Base-by-base conservation (phyloP, 2,797 vertebrate genomes). In the Antennarius maculatus region DNA sequence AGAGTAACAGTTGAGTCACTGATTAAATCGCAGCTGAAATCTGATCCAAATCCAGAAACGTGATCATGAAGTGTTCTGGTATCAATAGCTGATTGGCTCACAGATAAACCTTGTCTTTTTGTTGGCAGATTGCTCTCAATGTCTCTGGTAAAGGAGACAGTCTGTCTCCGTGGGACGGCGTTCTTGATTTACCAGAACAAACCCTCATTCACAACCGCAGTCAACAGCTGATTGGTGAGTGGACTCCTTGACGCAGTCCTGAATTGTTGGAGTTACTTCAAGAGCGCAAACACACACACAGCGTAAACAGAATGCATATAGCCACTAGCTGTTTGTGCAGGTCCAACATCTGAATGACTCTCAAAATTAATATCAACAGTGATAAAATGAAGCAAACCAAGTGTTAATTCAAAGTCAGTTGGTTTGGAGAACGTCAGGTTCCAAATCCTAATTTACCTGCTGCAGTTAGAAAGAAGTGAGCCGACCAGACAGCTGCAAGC, bases 111-210 rank as follows among this genome's bases (percentile, higher is more conserved):
- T 29, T 63, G 7, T 79, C 23, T 10, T 68, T 11, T 0, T 86
- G 28, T 47, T 66, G 48, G 60, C 91, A 99, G 97, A 98, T 98
- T 77, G 95, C 97, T 72, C 91, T 99, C 54, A 99, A 98, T 74
- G 95, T 99, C 81, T 95, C 95, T 17, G 97, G 97, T 58, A 99
- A 99, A 93, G 97, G 97, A 13, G 97, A 98, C 92, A 97, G 95
- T 77, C 91, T 99, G 59, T 93, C 96, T 74, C 96, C 96, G 3
- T 99, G 97, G 97, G 97, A 99, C 69, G 95, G 96, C 11, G 88
- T 92, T 79, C 93, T 99, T 59, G 97, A 99, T 88, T 90, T 99
- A 18, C 94, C 95, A 47, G 97, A 99, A 89, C 97, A 99, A 87
- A 93, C 83, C 3, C 77, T 94, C 66, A 95, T 99, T 92, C 96